Percentiles rank a stretch among this genome's conserved stretches.
Evolutionary conservation across 1,140 invertebrate genomes (phyloP).

Genomic region (Maconellicoccus hirsutus): DNA sequence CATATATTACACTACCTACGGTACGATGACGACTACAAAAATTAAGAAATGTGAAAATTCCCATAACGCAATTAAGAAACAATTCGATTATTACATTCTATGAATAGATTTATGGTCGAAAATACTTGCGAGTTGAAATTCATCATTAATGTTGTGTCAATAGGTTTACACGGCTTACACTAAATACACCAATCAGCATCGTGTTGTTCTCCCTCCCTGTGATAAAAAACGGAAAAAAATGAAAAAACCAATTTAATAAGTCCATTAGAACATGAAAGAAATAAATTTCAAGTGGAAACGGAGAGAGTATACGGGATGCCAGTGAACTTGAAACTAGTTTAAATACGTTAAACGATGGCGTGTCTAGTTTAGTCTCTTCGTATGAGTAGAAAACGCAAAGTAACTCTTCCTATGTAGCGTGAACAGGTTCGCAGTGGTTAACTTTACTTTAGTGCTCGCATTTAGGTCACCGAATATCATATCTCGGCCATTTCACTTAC

Average conservation of each 20-base stretch:
- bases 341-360: constrained; percentile 11
- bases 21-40: too few relatives aligned
- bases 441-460: constrained; percentile 4
- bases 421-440: constrained; percentile 12
- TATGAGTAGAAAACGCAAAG: constrained; percentile 11
- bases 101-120: too few relatives aligned
- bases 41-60: too few relatives aligned
- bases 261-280: neutral
- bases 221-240: too few relatives aligned
- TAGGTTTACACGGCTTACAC: too few relatives aligned
- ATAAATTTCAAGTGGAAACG: constrained; percentile 10
- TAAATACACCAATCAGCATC: too few relatives aligned
- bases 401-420: constrained; percentile 1
- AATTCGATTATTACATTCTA: too few relatives aligned
- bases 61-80: too few relatives aligned
- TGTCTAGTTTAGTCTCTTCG: constrained; percentile 18
- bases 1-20: too few relatives aligned
- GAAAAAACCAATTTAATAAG: neutral
- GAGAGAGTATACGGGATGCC: constrained; percentile 10
- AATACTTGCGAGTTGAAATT: too few relatives aligned
- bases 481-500: constrained; percentile 19
- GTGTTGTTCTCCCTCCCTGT: too few relatives aligned
- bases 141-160: too few relatives aligned
- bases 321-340: constrained; percentile 21
- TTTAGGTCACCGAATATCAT: constrained; percentile 5